phyloP scores from a whole-genome alignment of 2,113 vertebrate genomes.

The Ochotona curzoniae region DNA sequence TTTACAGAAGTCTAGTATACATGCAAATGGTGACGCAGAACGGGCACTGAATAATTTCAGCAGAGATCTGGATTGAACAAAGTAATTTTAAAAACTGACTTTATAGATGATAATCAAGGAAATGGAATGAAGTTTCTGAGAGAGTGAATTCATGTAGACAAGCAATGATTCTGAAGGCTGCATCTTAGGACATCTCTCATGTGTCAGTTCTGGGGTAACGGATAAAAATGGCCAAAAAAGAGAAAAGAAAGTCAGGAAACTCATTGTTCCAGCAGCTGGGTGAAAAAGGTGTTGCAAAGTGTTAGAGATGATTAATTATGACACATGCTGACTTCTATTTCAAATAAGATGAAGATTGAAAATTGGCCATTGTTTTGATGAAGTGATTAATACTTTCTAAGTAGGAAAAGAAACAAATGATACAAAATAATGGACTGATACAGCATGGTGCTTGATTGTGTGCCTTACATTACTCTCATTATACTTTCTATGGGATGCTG shows the following conservation, averaged over 20 bases:
- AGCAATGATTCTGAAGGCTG: background rate
- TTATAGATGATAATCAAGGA: background rate
- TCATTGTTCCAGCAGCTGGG: background rate
- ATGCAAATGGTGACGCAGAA: background rate
- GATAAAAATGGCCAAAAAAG: background rate
- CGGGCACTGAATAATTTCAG: background rate
- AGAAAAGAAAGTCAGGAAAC: background rate
- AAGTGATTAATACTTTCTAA: constrained; percentile 39
- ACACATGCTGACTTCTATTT: background rate
- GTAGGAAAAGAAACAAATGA: background rate
- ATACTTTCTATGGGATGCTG: background rate
- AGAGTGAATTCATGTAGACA: background rate
- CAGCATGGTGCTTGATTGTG: background rate
- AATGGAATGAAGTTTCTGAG: background rate
- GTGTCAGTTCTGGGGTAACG: background rate
- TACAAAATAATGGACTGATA: background rate
- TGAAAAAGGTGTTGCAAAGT: background rate
- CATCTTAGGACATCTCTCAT: background rate
- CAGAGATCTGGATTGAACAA: background rate
- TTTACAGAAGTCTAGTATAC: background rate
- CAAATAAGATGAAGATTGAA: constrained; percentile 32
- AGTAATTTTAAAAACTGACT: background rate
- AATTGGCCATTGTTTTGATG: background rate
- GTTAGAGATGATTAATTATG: background rate
- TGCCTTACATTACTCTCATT: rapidly evolving